phyloP scores from a whole-genome alignment of 2,888 invertebrate genomes.

The Eulithis prunata region DNA sequence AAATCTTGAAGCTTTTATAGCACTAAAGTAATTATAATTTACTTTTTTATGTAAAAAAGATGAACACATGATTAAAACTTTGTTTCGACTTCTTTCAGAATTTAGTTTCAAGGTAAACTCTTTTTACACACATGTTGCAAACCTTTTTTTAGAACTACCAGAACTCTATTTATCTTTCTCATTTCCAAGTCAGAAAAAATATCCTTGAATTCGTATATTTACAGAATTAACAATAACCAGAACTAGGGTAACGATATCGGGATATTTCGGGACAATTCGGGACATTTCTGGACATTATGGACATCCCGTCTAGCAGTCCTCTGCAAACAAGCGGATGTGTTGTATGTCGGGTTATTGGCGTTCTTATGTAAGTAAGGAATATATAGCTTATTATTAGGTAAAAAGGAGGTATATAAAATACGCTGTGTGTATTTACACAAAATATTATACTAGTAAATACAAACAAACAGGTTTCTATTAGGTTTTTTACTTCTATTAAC shows the following conservation, averaged over 20 bases:
- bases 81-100: too few species aligned
- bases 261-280: constrained; percentile 12
- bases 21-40: too few species aligned
- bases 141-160: too few species aligned
- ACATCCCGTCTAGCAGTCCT: constrained; percentile 23
- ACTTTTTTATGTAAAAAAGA: too few species aligned
- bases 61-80: too few species aligned
- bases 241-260: constrained; percentile 29
- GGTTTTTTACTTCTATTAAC: too few species aligned
- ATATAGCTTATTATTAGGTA: constrained; percentile 9
- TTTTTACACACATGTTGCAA: too few species aligned
- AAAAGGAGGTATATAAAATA: constrained; percentile 45
- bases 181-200: constrained; percentile 4
- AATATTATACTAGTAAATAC: neutral
- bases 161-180: neutral
- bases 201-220: constrained; percentile 12
- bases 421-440: neutral
- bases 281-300: constrained; percentile 12
- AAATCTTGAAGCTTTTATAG: too few species aligned
- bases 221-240: constrained; percentile 13
- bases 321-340: constrained; percentile 21
- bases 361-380: constrained; percentile 21
- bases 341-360: constrained; percentile 19
- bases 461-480: too few species aligned
- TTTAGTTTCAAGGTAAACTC: too few species aligned